Percentiles rank a stretch among this genome's conserved stretches.
Evolutionary conservation across 2,888 invertebrate species (phyloP).

Genomic region (Apoda limacodes): DNA sequence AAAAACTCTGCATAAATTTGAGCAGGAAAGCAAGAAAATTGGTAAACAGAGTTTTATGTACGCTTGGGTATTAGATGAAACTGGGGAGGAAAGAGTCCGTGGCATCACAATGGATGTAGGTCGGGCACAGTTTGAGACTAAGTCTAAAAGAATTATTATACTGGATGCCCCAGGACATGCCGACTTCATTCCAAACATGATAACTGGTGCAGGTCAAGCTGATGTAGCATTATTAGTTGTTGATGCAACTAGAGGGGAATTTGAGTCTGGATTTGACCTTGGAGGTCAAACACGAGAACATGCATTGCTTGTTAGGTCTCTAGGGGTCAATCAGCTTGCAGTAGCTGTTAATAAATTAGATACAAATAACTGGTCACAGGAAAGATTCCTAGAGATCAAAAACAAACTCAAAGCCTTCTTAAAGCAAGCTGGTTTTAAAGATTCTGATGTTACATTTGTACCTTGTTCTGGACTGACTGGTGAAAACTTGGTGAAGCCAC

Average conservation of each 20-base stretch:
- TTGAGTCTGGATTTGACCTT: slow-evolving; percentile 98
- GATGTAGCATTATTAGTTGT: slow-evolving; percentile 97
- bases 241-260: slow-evolving; percentile 96
- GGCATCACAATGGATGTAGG: slow-evolving; percentile 99
- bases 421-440: slow-evolving; percentile 92
- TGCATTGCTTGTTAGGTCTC: slow-evolving; percentile 88
- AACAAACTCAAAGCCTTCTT: slow-evolving; percentile 84
- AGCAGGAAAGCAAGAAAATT: slow-evolving; percentile 95
- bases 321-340: slow-evolving; percentile 92
- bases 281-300: slow-evolving; percentile 99
- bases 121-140: slow-evolving; percentile 91
- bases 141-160: slow-evolving; percentile 82
- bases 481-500: slow-evolving; percentile 84
- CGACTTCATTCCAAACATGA: slow-evolving; percentile 99
- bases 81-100: slow-evolving; percentile 94
- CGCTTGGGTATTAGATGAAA: slow-evolving; percentile 99
- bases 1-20: slow-evolving; percentile 94
- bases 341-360: slow-evolving; percentile 98
- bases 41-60: slow-evolving; percentile 99
- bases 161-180: slow-evolving; percentile 99
- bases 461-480: slow-evolving; percentile 98
- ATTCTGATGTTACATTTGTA: slow-evolving; percentile 86
- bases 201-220: slow-evolving; percentile 97
- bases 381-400: slow-evolving; percentile 90
- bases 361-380: slow-evolving; percentile 92